A percentile compares a stretch with the other conserved stretches of the same genome.
Evolutionary conservation across 2,797 vertebrate species (phyloP).

Genomic region (Gymnothorax reevesii): DNA sequence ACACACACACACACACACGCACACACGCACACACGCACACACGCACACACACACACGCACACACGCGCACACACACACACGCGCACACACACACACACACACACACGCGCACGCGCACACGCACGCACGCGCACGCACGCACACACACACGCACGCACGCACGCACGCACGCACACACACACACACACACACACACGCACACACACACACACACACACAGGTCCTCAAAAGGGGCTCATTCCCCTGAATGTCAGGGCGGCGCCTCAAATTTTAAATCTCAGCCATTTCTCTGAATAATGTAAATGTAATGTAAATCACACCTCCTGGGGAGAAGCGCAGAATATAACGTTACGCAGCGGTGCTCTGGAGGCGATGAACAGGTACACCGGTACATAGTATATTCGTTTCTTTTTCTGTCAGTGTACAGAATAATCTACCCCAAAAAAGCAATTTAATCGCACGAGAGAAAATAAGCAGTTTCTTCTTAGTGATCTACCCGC

Average conservation of each 20-base stretch:
- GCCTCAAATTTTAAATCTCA: not conserved
- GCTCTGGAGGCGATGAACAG: too few relatives aligned
- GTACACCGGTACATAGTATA: too few relatives aligned
- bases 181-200: not conserved
- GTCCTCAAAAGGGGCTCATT: not conserved
- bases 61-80: not conserved
- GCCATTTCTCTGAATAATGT: not conserved
- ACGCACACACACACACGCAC: conserved; percentile 6
- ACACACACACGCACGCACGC: not conserved
- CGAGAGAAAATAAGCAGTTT: too few relatives aligned
- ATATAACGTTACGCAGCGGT: not conserved
- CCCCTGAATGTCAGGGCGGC: not conserved
- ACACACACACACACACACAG: not conserved
- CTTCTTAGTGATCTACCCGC: too few relatives aligned
- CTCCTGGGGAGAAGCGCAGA: not conserved
- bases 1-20: not conserved
- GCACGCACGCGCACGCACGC: not conserved
- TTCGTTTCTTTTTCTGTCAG: too few relatives aligned
- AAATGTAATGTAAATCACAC: not conserved
- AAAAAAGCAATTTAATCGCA: too few relatives aligned
- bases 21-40: not conserved
- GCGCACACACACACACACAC: not conserved
- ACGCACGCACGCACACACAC: not conserved
- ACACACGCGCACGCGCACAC: not conserved
- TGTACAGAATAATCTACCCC: too few relatives aligned